Conservation (phyloP, 35 echinoderm and acorn worm species). For the Diadema setosum region DNA sequence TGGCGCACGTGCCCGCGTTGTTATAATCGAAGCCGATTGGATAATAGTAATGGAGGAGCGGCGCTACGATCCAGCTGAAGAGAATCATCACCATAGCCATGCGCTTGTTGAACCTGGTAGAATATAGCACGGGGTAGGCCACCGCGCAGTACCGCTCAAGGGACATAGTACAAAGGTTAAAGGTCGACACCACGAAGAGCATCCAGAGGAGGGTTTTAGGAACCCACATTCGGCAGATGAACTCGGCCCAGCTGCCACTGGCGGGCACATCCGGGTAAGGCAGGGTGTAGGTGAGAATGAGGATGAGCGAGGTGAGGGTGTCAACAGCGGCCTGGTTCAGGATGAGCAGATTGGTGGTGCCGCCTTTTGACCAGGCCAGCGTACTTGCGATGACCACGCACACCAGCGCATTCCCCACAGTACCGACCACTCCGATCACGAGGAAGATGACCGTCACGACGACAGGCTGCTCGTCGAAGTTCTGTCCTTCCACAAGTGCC, state of each 20-base stretch:
- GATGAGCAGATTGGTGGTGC: conserved; percentile 57
- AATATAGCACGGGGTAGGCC: conserved; percentile 50
- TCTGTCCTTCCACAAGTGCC: no score
- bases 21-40: conserved; percentile 54
- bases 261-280: not conserved
- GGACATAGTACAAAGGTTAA: conserved; percentile 60
- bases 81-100: conserved; percentile 30
- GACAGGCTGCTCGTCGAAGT: not conserved
- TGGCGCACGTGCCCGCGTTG: conserved; percentile 7
- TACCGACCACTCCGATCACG: conserved; percentile 41
- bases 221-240: conserved; percentile 75
- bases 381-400: conserved; percentile 42
- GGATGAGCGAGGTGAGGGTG: conserved; percentile 17
- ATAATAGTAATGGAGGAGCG: conserved; percentile 45
- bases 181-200: conserved; percentile 60
- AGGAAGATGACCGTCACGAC: not conserved
- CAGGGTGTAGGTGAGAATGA: conserved; percentile 44
- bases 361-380: conserved; percentile 6
- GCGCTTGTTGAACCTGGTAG: not conserved
- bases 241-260: conserved; percentile 28
- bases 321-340: conserved; percentile 61
- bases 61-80: conserved; percentile 55
- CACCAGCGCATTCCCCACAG: conserved; percentile 50
- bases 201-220: conserved; percentile 62
- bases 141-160: conserved; percentile 74